A percentile compares a stretch with the other conserved stretches of the same genome.
Conservation (phyloP, 2,797 vertebrate species). For the Danionella dracula region DNA sequence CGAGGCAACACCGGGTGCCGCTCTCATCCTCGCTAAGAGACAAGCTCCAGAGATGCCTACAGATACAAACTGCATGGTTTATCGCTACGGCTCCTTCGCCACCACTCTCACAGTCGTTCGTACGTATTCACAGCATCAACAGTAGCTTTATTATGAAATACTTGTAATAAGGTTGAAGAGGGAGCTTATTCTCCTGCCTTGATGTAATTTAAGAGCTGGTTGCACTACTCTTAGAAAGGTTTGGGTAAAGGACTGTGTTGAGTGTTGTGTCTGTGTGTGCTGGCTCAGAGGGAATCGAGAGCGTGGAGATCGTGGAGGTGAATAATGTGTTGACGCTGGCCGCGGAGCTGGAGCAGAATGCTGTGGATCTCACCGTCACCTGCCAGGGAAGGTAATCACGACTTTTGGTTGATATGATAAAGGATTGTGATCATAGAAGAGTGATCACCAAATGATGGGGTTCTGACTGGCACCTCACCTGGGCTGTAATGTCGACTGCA, state of each 20-base stretch:
- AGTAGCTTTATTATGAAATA: too few species aligned
- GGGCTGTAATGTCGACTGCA: too few species aligned
- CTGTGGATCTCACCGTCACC: slow-evolving; percentile 84
- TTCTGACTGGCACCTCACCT: too few species aligned
- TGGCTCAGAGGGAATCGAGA: slow-evolving; percentile 85
- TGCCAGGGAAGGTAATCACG: slow-evolving; percentile 88
- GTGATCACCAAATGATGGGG: too few species aligned
- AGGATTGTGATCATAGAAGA: too few species aligned
- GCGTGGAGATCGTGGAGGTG: slow-evolving; percentile 83
- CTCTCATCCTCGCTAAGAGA: slow-evolving; percentile 76
- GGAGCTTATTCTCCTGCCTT: too few species aligned
- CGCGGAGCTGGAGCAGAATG: slow-evolving; percentile 68
- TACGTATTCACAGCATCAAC: too few species aligned
- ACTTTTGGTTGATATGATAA: too few species aligned
- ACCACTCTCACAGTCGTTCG: slow-evolving; percentile 79
- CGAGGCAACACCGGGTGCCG: slow-evolving; percentile 55
- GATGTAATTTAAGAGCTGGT: too few species aligned
- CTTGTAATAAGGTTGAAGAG: too few species aligned
- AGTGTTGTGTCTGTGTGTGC: not conserved
- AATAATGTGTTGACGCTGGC: slow-evolving; percentile 53
- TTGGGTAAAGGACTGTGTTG: too few species aligned
- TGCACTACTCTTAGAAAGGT: too few species aligned
- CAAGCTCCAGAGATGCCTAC: slow-evolving; percentile 69
- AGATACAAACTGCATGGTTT: slow-evolving; percentile 72
- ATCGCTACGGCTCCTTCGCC: slow-evolving; percentile 86